These are phyloP conservation scores for Bombylius major DNA, from an alignment of 2,888 invertebrate genomes.

Conservation along the genomic window DNA sequence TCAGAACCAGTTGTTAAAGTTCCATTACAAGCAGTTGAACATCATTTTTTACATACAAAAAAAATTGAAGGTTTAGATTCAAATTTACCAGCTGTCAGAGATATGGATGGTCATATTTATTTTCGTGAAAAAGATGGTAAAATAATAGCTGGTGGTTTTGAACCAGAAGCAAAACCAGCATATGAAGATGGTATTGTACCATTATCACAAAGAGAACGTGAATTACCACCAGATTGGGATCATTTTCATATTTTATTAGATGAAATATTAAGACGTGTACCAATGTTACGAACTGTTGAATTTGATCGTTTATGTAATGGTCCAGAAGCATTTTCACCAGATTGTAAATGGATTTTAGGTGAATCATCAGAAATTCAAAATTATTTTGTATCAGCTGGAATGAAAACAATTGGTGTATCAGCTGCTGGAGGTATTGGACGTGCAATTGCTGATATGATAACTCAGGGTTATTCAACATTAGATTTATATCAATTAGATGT, in stretches of 20 bases:
- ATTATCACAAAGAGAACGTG: constrained; percentile 48
- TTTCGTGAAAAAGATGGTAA: constrained; percentile 75
- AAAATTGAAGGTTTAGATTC: constrained; percentile 57
- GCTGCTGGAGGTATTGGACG: constrained; percentile 92
- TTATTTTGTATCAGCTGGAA: constrained; percentile 87
- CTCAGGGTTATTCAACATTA: constrained; percentile 62
- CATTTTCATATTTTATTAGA: constrained; percentile 85
- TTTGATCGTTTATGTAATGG: constrained; percentile 76
- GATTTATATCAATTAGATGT: constrained; percentile 86
- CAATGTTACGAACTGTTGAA: constrained; percentile 57
- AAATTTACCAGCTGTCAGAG: constrained; percentile 76
- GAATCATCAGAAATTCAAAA: constrained; percentile 85
- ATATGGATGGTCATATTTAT: constrained; percentile 79
- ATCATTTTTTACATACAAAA: constrained; percentile 85
- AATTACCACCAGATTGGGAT: constrained; percentile 87
- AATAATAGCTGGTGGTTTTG: constrained; percentile 82
- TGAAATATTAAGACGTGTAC: constrained; percentile 71
- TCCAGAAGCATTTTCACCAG: constrained; percentile 92
- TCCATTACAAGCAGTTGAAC: constrained; percentile 84
- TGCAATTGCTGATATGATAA: constrained; percentile 76
- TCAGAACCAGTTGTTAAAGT: constrained; percentile 78
- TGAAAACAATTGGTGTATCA: constrained; percentile 92
- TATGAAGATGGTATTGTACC: constrained; percentile 64
- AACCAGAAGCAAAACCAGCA: constrained; percentile 79
- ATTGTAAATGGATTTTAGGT: constrained; percentile 91